Conservation (phyloP, 2,797 vertebrate genomes). For the Acanthurus lineatus region DNA sequence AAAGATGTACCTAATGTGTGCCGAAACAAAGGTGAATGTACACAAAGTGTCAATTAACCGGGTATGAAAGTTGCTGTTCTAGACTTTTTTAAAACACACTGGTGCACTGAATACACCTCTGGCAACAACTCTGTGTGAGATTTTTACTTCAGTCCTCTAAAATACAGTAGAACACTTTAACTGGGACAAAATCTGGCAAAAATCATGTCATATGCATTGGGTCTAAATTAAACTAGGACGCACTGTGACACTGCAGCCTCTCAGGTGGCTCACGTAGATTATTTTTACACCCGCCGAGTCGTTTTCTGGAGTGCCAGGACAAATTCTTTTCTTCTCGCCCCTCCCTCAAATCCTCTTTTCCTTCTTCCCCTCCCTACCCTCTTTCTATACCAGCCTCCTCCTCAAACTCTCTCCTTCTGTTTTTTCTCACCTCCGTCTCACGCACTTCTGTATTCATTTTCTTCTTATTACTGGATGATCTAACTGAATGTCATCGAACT, state of each 20-base stretch:
- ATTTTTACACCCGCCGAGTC: slow-evolving; percentile 85
- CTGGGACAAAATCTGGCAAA: slow-evolving; percentile 76
- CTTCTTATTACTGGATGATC: slow-evolving; percentile 13
- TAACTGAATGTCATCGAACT: slow-evolving; percentile 18
- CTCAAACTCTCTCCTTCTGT: slow-evolving; percentile 12
- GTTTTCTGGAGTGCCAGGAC: slow-evolving; percentile 85
- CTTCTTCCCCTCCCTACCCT: slow-evolving; percentile 37
- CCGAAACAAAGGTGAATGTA: slow-evolving; percentile 57
- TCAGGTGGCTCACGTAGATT: slow-evolving; percentile 86
- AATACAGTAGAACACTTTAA: slow-evolving; percentile 72
- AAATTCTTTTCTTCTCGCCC: slow-evolving; percentile 72
- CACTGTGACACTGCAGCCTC: slow-evolving; percentile 86
- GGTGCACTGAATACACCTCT: slow-evolving; percentile 41
- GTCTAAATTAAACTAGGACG: slow-evolving; percentile 86
- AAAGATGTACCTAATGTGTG: slow-evolving; percentile 43
- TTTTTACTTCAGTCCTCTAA: slow-evolving; percentile 48
- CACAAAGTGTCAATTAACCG: slow-evolving; percentile 45
- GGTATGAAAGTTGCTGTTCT: slow-evolving; percentile 43
- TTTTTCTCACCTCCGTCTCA: slow-evolving; percentile 23
- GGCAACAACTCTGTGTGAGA: slow-evolving; percentile 15
- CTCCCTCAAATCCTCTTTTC: slow-evolving; percentile 55
- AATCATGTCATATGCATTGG: slow-evolving; percentile 74
- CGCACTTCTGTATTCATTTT: slow-evolving; percentile 13
- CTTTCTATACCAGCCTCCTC: slow-evolving; percentile 11
- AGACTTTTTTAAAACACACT: slow-evolving; percentile 26